phyloP scores from a whole-genome alignment of 1,140 invertebrate genomes.

The Drosophila virilis region DNA sequence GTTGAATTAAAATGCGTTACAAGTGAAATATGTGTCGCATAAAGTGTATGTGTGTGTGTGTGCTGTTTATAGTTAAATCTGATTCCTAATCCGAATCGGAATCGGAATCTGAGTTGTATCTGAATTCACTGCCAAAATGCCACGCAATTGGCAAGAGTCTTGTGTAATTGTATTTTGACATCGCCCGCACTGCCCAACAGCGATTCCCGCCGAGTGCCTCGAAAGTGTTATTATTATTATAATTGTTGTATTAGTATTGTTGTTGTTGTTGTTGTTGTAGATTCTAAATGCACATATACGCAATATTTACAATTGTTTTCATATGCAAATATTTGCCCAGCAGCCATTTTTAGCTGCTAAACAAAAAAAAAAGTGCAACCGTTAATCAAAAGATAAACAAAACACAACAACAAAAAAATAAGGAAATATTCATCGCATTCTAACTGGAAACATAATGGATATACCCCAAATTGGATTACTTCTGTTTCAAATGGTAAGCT shows the following conservation, averaged over 20 bases:
- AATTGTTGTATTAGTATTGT: not conserved
- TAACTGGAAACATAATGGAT: conserved; percentile 68
- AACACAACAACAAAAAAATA: not conserved
- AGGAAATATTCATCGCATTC: too few species aligned
- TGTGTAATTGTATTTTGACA: conserved; percentile 50
- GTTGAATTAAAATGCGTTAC: conserved; percentile 16
- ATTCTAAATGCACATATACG: conserved; percentile 31
- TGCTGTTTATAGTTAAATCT: not conserved
- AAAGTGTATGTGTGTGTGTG: conserved; percentile 23
- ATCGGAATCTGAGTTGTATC: conserved; percentile 6
- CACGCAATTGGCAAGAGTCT: conserved; percentile 42
- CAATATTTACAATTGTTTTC: conserved; percentile 48
- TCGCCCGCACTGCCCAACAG: conserved; percentile 15
- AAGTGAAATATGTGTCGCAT: conserved; percentile 2
- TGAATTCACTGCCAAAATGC: conserved; percentile 50
- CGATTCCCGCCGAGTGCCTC: conserved; percentile 22
- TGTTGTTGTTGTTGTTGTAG: conserved; percentile 20
- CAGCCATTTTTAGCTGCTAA: conserved; percentile 36
- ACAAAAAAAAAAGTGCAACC: conserved; percentile 31
- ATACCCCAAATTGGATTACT: conserved; percentile 75
- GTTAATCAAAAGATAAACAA: conserved; percentile 26
- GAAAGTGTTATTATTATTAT: conserved; percentile 9
- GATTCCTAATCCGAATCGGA: conserved; percentile 14
- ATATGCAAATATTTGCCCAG: conserved; percentile 39
- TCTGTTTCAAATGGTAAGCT: conserved; percentile 67